Base-by-base conservation (phyloP, 2,797 vertebrate genomes). In the Pagetopsis macropterus region DNA sequence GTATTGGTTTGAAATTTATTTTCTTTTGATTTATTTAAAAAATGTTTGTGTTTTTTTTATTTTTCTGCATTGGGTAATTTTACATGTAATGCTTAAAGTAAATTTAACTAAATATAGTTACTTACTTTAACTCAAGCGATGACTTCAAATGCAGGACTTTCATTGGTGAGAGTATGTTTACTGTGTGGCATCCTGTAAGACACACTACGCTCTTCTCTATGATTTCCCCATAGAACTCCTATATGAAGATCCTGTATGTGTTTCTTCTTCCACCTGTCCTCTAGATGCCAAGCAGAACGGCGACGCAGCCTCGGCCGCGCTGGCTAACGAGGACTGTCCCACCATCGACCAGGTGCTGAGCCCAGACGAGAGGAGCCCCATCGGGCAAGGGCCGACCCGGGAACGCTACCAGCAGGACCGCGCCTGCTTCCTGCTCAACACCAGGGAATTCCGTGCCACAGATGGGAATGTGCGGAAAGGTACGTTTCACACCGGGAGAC, bases 401-500 rank as follows among this genome's bases (percentile, higher is more conserved):
- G 96, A 97, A 73, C 95, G 96, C 70, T 97, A 96, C 83, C 96
- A 96, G 90, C 96, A 97, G 76, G 97, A 98, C 91, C 94, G 95
- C 10, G 97, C 97, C 85, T 98, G 96, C 94, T 98, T 98, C 93
- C 95, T 98, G 77, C 96, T 98, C 88, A 96, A 96, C 90, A 95
- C 96, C 50, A 94, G 95, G 33, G 97, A 98, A 92, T 97, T 96
- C 50, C 95, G 96, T 58, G 95, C 96, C 87, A 93, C 96, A 70
- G 97, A 97, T 79, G 96, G 96, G 78, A 97, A 96, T 89, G 96
- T 97, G 87, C 95, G 96, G 90, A 98, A 97, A 98, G 96, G 97
- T 97, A 95, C 57, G 91, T 87, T 65, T 79, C 84, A 46, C 86
- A 78, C 70, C 78, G 21, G 86, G 87, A 76, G 76, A 83, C 64